Base-by-base conservation (phyloP, 2,888 invertebrate species). In the Ophion ventricosus region DNA sequence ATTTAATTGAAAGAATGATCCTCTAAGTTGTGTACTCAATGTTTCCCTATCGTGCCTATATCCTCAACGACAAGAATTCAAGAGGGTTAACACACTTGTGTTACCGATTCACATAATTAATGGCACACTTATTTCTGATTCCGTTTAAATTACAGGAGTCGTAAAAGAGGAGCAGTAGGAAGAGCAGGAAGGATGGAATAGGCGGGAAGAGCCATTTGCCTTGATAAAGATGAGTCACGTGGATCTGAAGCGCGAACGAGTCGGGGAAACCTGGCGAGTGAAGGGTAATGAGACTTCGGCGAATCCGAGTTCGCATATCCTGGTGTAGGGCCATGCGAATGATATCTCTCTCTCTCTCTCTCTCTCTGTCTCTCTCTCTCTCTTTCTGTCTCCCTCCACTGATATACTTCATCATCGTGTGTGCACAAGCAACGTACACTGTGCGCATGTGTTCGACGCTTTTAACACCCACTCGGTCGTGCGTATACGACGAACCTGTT, bases 291-390 rank as follows among this genome's bases (percentile, higher is more conserved):
- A 83, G 80, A 61, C 83, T 83, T 80, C 83, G 61, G 66, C 80
- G 83, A 83, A 83, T 54, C 40, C 80, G 73, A 80, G 80, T 80
- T 80, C 73, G 80, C 80, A 77, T 83, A 83, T 83, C 80, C 83
- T 80, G 76, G 83, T 80, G 83, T 80, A 73, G 67, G 80, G 76
- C 80, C 80, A 76, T 80, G 83, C 80, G 76, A 80, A 80, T 72
- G 64, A 57, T 67, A 17, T n/a, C 66, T 17, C 57, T 43, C 72
- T 61, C 75, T 59, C 54, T n/a, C 63, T 43, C 63, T 35, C 63
- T 25, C 69, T 43, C 63, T 0, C 17, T 17, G 35, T 2, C 20
- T 25, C 59, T 1, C 20, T n/a, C 72, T 23, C 11, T 23, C 59
- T 23, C 70, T 35, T 43, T 26, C 72, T 67, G 72, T 59, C 49